Conservation (phyloP, 2,888 invertebrate genomes). For the Acanthosepion lycidas region DNA sequence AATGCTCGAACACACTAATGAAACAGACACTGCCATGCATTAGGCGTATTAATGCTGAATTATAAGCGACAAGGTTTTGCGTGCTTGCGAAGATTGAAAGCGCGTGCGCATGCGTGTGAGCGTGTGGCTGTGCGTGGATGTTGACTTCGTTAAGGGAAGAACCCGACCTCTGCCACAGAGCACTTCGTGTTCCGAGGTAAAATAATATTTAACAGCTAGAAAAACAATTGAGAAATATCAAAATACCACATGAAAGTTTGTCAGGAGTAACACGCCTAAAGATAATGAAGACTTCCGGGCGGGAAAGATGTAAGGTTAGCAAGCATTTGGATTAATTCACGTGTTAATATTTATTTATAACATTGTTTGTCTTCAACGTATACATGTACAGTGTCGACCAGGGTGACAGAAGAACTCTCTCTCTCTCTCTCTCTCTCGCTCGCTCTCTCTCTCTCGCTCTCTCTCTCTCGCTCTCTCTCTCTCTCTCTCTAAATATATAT, state of each 20-base stretch:
- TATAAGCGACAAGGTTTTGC: neutral
- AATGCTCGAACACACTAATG: no score
- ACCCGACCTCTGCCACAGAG: neutral
- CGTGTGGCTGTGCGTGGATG: neutral
- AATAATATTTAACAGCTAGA: neutral
- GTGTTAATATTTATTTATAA: neutral
- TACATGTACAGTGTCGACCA: no score
- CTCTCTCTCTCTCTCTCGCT: no score
- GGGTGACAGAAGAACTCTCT: no score
- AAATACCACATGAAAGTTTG: neutral
- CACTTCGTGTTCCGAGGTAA: neutral
- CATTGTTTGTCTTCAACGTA: no score
- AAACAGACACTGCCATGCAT: no score
- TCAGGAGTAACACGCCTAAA: neutral
- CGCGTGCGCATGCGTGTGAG: no score
- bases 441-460: no score
- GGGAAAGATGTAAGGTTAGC: neutral
- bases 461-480: no score
- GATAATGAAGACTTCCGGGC: constrained; percentile 8
- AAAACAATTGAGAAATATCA: constrained; percentile 33
- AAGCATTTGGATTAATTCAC: neutral
- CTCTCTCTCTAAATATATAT: no score
- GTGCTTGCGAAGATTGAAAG: neutral
- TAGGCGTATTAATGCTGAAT: no score
- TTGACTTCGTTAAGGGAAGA: neutral